These are phyloP conservation scores for Apotomis betuletana DNA, from an alignment of 2,888 invertebrate genomes.

Conservation along the genomic window DNA sequence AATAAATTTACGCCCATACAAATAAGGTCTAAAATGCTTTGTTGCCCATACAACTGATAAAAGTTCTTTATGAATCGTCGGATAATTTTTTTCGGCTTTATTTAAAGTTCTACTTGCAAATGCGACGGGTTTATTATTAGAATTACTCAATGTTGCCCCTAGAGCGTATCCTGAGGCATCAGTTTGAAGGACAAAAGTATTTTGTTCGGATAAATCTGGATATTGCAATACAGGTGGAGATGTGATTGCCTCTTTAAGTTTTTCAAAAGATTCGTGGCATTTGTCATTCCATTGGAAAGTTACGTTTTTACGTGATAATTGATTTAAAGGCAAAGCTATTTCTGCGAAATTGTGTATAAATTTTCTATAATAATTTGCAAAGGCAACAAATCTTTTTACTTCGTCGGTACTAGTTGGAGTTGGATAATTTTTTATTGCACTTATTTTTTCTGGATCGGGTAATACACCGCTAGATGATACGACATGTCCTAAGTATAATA, in stretches of 20 bases:
- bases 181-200: not conserved
- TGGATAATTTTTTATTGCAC: not conserved
- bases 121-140: no score
- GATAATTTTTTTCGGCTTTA: not conserved
- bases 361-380: constrained; percentile 3
- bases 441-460: not conserved
- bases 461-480: not conserved
- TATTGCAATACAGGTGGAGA: not conserved
- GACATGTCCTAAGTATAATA: not conserved
- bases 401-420: not conserved
- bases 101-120: no score
- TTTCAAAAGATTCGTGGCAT: not conserved
- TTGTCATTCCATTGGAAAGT: not conserved
- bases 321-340: not conserved
- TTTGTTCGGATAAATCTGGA: not conserved
- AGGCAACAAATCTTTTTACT: constrained; percentile 1
- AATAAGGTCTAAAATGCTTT: not conserved
- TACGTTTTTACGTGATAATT: not conserved
- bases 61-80: not conserved
- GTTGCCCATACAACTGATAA: not conserved
- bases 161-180: no score
- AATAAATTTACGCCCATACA: constrained; percentile 3
- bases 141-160: no score
- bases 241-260: not conserved
- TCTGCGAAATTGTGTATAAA: not conserved